Conservation (phyloP, 2,888 invertebrate species). For the Mesorhabditis belari region DNA sequence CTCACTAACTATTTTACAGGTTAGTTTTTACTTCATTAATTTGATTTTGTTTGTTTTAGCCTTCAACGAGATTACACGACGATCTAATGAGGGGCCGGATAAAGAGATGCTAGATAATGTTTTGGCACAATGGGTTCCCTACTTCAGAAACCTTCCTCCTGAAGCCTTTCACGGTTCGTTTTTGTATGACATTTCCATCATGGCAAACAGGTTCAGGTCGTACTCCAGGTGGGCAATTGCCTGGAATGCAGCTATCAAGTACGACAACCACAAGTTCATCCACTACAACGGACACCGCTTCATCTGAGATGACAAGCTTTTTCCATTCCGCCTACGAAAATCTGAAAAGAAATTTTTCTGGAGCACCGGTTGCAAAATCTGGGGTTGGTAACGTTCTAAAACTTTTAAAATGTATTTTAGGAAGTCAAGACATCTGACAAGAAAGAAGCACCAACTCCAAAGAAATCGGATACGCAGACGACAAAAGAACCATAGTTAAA, state of each 20-base stretch:
- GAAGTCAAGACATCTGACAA: too few species aligned
- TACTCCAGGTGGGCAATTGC: not conserved
- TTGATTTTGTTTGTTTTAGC: not conserved
- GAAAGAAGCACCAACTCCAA: too few species aligned
- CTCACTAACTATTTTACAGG: not conserved
- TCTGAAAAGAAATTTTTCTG: conserved; percentile 9
- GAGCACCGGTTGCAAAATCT: conserved; percentile 4
- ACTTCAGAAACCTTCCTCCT: not conserved
- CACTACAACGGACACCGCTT: conserved; percentile 1
- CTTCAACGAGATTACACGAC: not conserved
- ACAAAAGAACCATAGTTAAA: too few species aligned
- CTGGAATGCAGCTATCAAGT: not conserved
- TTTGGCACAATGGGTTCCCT: not conserved
- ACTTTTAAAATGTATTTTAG: too few species aligned
- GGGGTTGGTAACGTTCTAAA: too few species aligned
- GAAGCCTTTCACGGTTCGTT: not conserved
- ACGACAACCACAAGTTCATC: not conserved
- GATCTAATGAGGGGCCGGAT: not conserved
- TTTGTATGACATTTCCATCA: too few species aligned
- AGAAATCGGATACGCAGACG: too few species aligned
- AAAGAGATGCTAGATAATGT: not conserved
- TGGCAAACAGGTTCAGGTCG: too few species aligned
- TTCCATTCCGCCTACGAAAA: conserved; percentile 4
- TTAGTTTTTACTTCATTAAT: not conserved
- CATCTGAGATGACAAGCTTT: conserved; percentile 4